These are phyloP conservation scores for Thaumetopoea pityocampa DNA, from an alignment of 1,140 invertebrate genomes.

Conservation along the genomic window DNA sequence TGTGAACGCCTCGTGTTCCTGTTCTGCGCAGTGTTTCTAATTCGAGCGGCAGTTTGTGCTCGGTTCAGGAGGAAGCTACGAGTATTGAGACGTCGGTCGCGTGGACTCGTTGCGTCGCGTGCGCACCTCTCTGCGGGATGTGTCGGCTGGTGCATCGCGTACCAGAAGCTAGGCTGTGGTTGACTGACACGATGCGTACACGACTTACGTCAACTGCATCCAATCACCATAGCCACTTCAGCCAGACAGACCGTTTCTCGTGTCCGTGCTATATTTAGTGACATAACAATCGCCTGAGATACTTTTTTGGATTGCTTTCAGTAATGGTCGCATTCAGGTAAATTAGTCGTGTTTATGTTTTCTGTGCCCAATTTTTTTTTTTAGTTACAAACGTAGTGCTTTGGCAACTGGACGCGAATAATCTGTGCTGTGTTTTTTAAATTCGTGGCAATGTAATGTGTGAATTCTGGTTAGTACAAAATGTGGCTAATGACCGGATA, in stretches of 20 bases:
- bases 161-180: conserved; percentile 17
- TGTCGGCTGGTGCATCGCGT: conserved; percentile 31
- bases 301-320: conserved; percentile 1
- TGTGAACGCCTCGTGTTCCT: conserved; percentile 58
- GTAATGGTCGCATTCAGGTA: conserved; percentile 23
- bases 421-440: too few relatives aligned
- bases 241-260: neutral
- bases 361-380: too few relatives aligned
- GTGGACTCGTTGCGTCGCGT: conserved; percentile 32
- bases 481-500: too few relatives aligned
- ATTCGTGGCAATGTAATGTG: too few relatives aligned
- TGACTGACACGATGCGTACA: conserved; percentile 14
- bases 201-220: neutral
- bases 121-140: conserved; percentile 40
- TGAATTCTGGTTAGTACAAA: too few relatives aligned
- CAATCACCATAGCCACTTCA: too few relatives aligned
- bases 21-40: conserved; percentile 62
- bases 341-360: too few relatives aligned
- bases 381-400: too few relatives aligned
- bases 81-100: conserved; percentile 44
- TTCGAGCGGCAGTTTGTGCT: conserved; percentile 63
- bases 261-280: conserved; percentile 8
- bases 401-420: neutral
- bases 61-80: conserved; percentile 48
- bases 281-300: neutral